These are phyloP conservation scores for Galeopterus variegatus DNA, from an alignment of 2,113 vertebrate species.

Conservation along the genomic window DNA sequence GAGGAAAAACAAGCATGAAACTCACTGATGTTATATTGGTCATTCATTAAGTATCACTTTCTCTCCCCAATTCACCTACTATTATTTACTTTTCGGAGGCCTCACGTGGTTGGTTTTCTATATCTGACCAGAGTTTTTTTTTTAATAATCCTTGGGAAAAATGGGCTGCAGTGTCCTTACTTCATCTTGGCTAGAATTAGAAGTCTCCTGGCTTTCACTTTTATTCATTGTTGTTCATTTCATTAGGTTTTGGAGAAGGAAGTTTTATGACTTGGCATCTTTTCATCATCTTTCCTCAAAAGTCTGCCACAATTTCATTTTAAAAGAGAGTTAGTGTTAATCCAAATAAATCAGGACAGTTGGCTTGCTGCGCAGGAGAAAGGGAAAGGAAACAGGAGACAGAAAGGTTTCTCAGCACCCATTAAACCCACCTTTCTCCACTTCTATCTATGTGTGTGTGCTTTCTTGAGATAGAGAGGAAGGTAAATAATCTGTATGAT, in stretches of 20 bases:
- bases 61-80: background rate
- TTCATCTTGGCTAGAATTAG: background rate
- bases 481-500: background rate
- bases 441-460: background rate
- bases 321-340: slow-evolving; percentile 23
- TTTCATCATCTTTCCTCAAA: slow-evolving; percentile 19
- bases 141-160: background rate
- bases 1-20: background rate
- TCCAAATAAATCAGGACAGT: background rate
- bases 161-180: background rate
- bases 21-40: background rate
- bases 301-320: slow-evolving; percentile 38
- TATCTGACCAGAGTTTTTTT: background rate
- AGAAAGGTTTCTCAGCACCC: background rate
- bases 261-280: slow-evolving; percentile 5
- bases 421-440: background rate
- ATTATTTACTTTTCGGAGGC: background rate
- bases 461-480: background rate
- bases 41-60: background rate
- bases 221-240: background rate
- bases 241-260: background rate
- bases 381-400: background rate
- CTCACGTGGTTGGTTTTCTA: background rate
- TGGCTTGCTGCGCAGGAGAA: background rate
- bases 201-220: background rate